A percentile compares a stretch with the other conserved stretches of the same genome.
Evolutionary conservation across 2,797 vertebrate species (phyloP).

Genomic region (Tokudaia tokunoshimensis): DNA sequence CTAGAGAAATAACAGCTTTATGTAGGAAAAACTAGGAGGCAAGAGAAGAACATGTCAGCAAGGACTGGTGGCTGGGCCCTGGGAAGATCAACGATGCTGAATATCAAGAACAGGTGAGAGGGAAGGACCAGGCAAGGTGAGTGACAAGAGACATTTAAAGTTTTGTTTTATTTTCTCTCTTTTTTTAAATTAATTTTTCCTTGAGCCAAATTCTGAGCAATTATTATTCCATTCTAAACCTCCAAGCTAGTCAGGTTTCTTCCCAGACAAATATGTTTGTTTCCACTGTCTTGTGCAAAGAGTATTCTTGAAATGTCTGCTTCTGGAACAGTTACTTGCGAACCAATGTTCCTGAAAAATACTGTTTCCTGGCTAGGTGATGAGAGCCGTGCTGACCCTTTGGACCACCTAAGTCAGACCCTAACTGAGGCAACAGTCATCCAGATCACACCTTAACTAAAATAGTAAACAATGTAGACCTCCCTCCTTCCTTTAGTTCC

Average conservation of each 20-base stretch:
- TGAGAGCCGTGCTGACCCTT: background rate
- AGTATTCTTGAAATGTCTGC: constrained; percentile 25
- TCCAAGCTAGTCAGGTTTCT: background rate
- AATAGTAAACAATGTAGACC: background rate
- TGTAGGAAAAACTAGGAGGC: background rate
- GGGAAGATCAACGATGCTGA: background rate
- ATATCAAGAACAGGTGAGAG: background rate
- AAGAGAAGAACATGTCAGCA: background rate
- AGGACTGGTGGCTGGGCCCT: background rate
- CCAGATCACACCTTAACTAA: background rate
- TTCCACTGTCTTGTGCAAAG: background rate
- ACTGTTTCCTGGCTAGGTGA: background rate
- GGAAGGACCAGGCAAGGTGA: background rate
- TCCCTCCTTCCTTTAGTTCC: background rate
- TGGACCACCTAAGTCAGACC: background rate
- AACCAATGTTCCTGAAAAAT: background rate
- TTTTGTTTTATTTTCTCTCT: background rate
- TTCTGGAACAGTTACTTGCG: background rate
- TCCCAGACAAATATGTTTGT: background rate
- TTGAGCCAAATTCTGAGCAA: background rate
- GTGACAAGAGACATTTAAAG: background rate
- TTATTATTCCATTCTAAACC: background rate
- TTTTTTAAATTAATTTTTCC: background rate
- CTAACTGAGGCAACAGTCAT: background rate
- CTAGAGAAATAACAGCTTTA: background rate